Evolutionary conservation across 1,140 invertebrate species (phyloP), one percentile per base, ranked within the genome.

Genomic region (Solenopsis fugax): DNA sequence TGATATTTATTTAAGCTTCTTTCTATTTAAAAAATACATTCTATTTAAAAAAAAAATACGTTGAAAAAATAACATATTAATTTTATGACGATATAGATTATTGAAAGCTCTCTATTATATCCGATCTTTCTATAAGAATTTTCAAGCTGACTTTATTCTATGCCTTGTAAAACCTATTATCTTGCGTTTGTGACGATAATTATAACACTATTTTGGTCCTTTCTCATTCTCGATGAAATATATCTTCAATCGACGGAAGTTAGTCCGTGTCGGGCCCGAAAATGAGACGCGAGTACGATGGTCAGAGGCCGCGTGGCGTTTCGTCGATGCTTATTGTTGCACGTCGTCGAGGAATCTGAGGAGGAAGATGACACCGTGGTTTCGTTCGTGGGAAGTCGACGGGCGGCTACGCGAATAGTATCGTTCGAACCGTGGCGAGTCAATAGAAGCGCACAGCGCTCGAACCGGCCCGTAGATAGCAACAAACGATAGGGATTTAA

Each of bases 401-500:
- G 77, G 34, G 48, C 50, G 77, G 62, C 77, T 67, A 80, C 62
- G 69, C 80, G 80, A 84, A 73, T 75, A 73, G 80, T 73, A 84
- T 84, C 80, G 69, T 84, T 37, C 77, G 56, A 60, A 60, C 67
- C 77, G 50, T 24, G 77, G 48, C 50, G 67, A 82, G 69, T 84
- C 80, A 84, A 84, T 84, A 84, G 80, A 84, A 73, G 41, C n/a
- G 54, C 54, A 60, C 56, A 45, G 12, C 13, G n/a, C 54, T 18
- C 52, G 41, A 48, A 41, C 52, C 18, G 24, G 54, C n/a, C 52
- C 12, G 37, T 34, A 56, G 80, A 84, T 84, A 84, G 69, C 69
- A 84, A 84, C 69, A 84, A 84, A 75, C 56, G 80, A 84, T 84
- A 84, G 18, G 13, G 69, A 75, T 84, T 65, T 84, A 50, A 60